Evolutionary conservation across 2,113 vertebrate species (phyloP).

Genomic region (Herpailurus yagouaroundi): DNA sequence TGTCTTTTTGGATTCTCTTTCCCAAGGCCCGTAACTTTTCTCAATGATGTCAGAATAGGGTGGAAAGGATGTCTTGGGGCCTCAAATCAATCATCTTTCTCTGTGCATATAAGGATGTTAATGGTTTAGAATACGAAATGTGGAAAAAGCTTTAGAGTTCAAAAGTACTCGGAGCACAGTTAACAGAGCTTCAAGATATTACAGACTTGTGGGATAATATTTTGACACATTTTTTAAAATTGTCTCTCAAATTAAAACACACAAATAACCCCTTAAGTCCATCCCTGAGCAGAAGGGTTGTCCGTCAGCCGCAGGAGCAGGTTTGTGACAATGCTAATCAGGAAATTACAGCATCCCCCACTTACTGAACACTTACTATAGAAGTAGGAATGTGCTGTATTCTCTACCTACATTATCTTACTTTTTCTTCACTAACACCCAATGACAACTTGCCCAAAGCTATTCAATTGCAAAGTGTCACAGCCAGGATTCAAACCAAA

Average conservation of each 20-base stretch:
- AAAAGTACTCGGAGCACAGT: not conserved
- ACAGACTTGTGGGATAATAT: not conserved
- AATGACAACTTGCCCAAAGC: not conserved
- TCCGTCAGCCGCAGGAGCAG: not conserved
- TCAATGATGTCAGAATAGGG: not conserved
- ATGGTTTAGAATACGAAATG: not conserved
- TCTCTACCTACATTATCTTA: not conserved
- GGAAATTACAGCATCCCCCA: not conserved
- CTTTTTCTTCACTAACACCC: not conserved
- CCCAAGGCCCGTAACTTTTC: not conserved
- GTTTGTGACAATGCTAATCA: not conserved
- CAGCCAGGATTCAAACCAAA: not conserved
- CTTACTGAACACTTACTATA: not conserved
- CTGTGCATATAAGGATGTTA: not conserved
- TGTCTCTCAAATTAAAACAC: not conserved
- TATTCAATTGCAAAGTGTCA: not conserved
- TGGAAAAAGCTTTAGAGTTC: not conserved
- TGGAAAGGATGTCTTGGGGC: not conserved
- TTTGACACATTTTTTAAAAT: not conserved
- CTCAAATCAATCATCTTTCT: not conserved
- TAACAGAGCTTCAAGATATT: not conserved
- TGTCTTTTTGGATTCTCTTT: not conserved
- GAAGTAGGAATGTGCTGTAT: not conserved
- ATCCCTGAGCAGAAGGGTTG: not conserved
- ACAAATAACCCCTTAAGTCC: not conserved